Percentiles rank a stretch among this genome's conserved stretches.
These are phyloP conservation scores for Magallana nippona DNA, from an alignment of 2,888 invertebrate species.

Conservation along the genomic window DNA sequence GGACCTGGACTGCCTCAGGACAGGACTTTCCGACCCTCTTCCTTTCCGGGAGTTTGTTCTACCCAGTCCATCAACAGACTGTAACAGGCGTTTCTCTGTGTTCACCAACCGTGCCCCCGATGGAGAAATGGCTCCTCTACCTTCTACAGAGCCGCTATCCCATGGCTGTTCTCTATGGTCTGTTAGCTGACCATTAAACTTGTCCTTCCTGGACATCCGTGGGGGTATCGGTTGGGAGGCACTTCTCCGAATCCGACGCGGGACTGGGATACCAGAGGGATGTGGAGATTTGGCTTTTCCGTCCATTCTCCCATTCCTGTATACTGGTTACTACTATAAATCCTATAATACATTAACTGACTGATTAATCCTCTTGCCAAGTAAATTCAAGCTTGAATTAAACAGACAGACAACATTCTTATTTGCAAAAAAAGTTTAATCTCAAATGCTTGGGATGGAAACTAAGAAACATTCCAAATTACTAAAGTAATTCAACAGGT, in stretches of 20 bases:
- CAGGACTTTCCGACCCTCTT: background rate
- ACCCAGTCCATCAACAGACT: background rate
- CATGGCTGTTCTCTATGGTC: background rate
- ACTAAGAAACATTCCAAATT: too few relatives aligned
- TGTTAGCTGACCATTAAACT: background rate
- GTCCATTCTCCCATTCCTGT: slow-evolving; percentile 19
- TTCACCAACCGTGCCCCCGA: background rate
- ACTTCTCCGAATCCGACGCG: slow-evolving; percentile 12
- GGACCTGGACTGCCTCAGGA: background rate
- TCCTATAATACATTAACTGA: background rate
- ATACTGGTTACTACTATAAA: background rate
- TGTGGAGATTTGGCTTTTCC: slow-evolving; percentile 2
- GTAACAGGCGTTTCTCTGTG: background rate
- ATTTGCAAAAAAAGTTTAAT: too few relatives aligned
- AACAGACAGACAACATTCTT: too few relatives aligned
- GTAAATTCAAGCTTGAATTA: too few relatives aligned
- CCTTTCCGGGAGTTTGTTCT: background rate
- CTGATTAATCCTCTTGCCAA: too few relatives aligned
- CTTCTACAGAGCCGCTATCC: background rate
- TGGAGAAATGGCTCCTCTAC: background rate
- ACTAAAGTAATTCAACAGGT: too few relatives aligned
- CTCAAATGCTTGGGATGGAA: too few relatives aligned
- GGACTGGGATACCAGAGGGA: slow-evolving; percentile 23
- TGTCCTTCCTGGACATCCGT: background rate
- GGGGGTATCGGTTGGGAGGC: slow-evolving; percentile 12